Conservation (phyloP, 2,797 vertebrate species). For the Luscinia luscinia region DNA sequence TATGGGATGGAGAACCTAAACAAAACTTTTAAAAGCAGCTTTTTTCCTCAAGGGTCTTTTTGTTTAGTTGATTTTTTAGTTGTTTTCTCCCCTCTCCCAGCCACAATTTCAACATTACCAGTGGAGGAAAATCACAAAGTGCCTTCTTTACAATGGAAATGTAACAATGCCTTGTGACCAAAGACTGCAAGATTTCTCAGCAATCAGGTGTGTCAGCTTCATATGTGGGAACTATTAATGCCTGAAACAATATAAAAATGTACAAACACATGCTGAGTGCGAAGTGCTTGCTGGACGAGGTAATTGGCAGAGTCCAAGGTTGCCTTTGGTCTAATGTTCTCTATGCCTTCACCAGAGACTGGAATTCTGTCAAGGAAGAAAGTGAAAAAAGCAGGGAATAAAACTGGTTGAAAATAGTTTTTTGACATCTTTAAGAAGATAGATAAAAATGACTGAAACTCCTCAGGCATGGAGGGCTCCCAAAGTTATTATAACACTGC, state of each 20-base stretch:
- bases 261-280: constrained; percentile 67
- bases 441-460: constrained; percentile 22
- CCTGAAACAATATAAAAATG: constrained; percentile 65
- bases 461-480: constrained; percentile 9
- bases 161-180: not conserved
- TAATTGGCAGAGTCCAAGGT: constrained; percentile 56
- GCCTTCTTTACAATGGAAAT: constrained; percentile 48
- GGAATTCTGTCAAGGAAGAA: constrained; percentile 70
- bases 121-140: constrained; percentile 33
- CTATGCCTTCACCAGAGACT: constrained; percentile 67
- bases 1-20: not conserved
- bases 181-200: constrained; percentile 40
- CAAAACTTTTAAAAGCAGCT: not conserved
- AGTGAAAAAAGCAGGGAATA: constrained; percentile 10
- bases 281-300: constrained; percentile 59
- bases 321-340: constrained; percentile 48
- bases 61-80: not conserved
- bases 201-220: constrained; percentile 13
- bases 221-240: not conserved
- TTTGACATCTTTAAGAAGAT: not conserved
- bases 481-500: constrained; percentile 13
- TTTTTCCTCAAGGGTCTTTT: not conserved
- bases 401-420: not conserved
- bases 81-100: constrained; percentile 15
- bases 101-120: constrained; percentile 33